Conservation (phyloP, 2,113 vertebrate genomes). For the Gobiocypris rarus region DNA sequence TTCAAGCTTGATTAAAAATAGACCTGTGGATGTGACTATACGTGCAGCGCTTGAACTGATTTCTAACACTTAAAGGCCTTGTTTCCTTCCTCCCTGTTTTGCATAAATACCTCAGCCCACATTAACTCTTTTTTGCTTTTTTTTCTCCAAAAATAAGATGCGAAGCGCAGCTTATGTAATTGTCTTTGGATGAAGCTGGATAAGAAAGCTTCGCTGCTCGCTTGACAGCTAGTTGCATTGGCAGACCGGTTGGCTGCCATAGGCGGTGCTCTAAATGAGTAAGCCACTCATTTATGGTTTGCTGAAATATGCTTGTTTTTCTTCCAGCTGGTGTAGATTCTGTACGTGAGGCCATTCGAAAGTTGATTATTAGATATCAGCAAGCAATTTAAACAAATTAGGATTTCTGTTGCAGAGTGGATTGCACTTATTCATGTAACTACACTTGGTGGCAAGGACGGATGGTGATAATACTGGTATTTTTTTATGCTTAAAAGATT, state of each 20-base stretch:
- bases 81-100: constrained; percentile 54
- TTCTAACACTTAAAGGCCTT: constrained; percentile 55
- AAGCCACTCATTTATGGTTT: constrained; percentile 33
- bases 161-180: constrained; percentile 44
- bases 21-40: constrained; percentile 49
- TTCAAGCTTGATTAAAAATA: constrained; percentile 54
- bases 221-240: constrained; percentile 49
- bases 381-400: background rate
- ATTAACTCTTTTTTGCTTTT: constrained; percentile 37
- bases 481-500: background rate
- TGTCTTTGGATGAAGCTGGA: constrained; percentile 31
- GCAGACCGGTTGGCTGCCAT: constrained; percentile 32
- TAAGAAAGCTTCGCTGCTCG: constrained; percentile 39
- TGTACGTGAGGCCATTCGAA: constrained; percentile 6
- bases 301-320: constrained; percentile 21
- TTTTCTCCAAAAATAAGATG: constrained; percentile 47
- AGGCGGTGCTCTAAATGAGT: constrained; percentile 43
- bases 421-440: background rate
- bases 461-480: background rate
- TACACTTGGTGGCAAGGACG: background rate
- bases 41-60: constrained; percentile 40
- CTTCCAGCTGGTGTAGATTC: constrained; percentile 21
- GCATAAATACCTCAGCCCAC: constrained; percentile 60
- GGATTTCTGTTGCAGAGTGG: background rate
- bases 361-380: constrained; percentile 8